Conservation (phyloP, 2,797 vertebrate genomes). For the Artibeus lituratus region DNA sequence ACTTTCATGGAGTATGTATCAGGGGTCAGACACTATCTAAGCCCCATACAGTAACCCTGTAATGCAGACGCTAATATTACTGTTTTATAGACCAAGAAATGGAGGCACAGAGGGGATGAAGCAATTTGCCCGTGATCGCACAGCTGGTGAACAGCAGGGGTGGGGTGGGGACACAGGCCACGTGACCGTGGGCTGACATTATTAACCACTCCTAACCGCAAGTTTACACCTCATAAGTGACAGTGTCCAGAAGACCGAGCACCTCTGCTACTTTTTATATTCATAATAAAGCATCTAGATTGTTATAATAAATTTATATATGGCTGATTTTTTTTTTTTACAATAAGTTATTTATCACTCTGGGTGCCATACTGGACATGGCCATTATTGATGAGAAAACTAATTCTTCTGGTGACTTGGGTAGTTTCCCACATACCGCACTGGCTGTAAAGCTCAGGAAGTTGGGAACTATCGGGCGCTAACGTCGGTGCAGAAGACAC, state of each 20-base stretch:
- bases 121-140: background rate
- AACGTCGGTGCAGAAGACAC: background rate
- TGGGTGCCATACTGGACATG: slow-evolving; percentile 27
- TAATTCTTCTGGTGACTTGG: slow-evolving; percentile 24
- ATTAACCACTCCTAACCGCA: background rate
- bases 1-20: background rate
- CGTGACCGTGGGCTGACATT: background rate
- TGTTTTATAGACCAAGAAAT: background rate
- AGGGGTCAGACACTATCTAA: background rate
- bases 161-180: background rate
- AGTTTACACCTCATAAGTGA: background rate
- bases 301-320: background rate
- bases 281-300: slow-evolving; percentile 20
- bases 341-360: slow-evolving; percentile 58
- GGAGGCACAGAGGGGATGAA: background rate
- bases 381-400: slow-evolving; percentile 32
- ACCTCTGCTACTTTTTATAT: background rate
- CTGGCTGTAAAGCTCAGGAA: background rate
- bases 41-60: background rate
- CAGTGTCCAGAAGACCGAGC: background rate
- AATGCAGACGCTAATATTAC: background rate
- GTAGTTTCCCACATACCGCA: slow-evolving; percentile 17
- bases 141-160: background rate
- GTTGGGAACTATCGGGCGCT: background rate
- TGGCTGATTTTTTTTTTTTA: slow-evolving; percentile 47